Base-by-base conservation (phyloP, 1,140 invertebrate genomes). In the Halotydeus destructor region DNA sequence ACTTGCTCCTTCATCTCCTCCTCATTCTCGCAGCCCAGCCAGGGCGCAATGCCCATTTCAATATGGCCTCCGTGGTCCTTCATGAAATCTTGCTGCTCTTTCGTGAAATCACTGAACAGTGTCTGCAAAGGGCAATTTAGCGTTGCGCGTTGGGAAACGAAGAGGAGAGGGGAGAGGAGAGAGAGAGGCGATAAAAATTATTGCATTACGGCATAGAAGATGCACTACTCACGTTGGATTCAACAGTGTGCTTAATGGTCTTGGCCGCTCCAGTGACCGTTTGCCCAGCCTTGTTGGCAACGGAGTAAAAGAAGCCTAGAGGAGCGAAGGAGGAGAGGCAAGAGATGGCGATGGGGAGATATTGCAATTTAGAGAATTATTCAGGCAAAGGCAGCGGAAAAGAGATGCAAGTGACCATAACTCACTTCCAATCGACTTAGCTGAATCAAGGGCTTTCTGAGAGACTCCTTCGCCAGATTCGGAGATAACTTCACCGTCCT, bases 71-170 rank as follows among this genome's bases (percentile, higher is more conserved):
- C 69, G 52, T 74, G 70, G 66, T 93, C 76, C 55, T 82, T 81
- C 47, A 91, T 75, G 62, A 94, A 93, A 37, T 81, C 79, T 52
- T 91, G 84, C 61, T 93, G 88, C 59, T 96, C 88, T 59, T 84
- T 84, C 60, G 85, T 88, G 60, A 97, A 85, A 53, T 93, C 85
- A 38, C 81, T 80, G 50, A 96, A 67, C 57, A 94, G 74, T 60
- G 79, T 86, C 85, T 94, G 67, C 5, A 53, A 67, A n/a, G n/a
- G n/a, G 58, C 40, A 45, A 30, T 30, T 30, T 30, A 14, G n/a
- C 9, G n/a, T 30, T 30, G n/a, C n/a, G n/a, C n/a, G n/a, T n/a
- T 35, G 33, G 6, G 16, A 12, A 8, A 14, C 21, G 12, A 23
- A 39, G 19, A 16, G 16, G 11, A 0, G 3, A 36, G 4, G 9